phyloP scores from a whole-genome alignment of 2,797 vertebrate species.

The Halcyon smyrnensis region DNA sequence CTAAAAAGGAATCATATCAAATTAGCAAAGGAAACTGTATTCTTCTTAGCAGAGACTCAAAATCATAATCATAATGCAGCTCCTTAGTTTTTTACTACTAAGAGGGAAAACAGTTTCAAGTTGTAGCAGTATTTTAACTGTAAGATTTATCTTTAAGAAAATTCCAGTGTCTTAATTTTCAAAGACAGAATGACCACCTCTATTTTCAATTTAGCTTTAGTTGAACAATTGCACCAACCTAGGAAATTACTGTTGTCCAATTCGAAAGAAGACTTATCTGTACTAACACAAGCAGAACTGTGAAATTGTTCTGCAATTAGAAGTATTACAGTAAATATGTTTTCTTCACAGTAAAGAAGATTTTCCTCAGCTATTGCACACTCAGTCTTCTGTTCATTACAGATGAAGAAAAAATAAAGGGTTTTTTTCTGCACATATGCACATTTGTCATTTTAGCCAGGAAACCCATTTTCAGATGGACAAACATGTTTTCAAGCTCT shows the following conservation, averaged over 20 bases:
- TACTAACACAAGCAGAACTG: neutral
- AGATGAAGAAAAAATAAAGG: neutral
- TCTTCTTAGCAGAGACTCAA: neutral
- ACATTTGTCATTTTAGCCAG: neutral
- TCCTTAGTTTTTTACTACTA: neutral
- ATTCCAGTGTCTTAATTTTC: neutral
- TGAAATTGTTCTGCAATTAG: neutral
- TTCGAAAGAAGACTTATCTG: neutral
- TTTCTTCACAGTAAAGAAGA: neutral
- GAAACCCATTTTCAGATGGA: neutral
- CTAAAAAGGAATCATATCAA: slow-evolving; percentile 5
- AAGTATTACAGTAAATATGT: neutral
- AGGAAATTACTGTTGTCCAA: neutral
- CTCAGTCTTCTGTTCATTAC: neutral
- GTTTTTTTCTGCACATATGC: neutral
- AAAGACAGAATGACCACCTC: neutral
- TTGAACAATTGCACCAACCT: neutral
- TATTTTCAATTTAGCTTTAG: neutral
- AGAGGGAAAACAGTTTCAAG: neutral
- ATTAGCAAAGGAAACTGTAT: neutral
- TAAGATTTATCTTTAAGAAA: neutral
- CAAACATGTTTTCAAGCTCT: neutral
- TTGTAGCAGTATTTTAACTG: neutral
- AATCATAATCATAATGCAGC: neutral
- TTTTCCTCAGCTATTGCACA: neutral